Base-by-base conservation (phyloP, 2,888 invertebrate genomes). In the Frankliniella intonsa region DNA sequence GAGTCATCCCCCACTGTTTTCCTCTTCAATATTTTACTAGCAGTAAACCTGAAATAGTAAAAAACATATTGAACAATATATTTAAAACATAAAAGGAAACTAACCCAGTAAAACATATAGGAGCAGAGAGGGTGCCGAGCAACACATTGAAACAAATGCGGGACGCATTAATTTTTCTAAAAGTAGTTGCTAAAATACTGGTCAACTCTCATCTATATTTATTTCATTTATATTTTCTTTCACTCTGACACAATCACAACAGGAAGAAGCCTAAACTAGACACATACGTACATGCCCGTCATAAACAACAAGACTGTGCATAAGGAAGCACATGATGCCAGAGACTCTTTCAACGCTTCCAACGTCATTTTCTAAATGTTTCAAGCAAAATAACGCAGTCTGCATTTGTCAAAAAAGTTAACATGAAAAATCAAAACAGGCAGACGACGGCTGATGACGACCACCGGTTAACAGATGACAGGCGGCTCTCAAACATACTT, bases 1-100 rank as follows among this genome's bases (percentile, higher is more conserved):
- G 95, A 94, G 5, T 93, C 89, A 86, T 95, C 95, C 3, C 69
- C 69, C 1, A 76, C 69, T 12, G 22, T 76, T 12, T 76, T 76
- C 69, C 69, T 76, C 25, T 76, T 76, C 25, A 76, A 25, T 25
- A 76, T 76, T 76, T 76, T 76, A 22, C 25, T 76, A 12, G 25
- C 69, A 8, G 69, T 76, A 76, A 76, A 76, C 69, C 69, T 76
- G 9, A 25, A 11, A 76, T 9, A 25, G 22, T 7, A 55, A 55
- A 55, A 0, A 19, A 14, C 5, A 14, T 14, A 19, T 55, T 55
- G 17, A 55, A 5, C 11, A 17, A 55, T 17, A 8, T n/a, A 38
- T 3, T 38, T 2, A 38, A 38, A 38, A 3, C 38, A 38, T 2
- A 38, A 38, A 38, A 3, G 38, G 38, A 38, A 38, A 38, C 38